Evolutionary conservation across 2,113 vertebrate genomes (phyloP), one percentile per base, ranked within the genome.

Genomic region (Misgurnus mizolepis): DNA sequence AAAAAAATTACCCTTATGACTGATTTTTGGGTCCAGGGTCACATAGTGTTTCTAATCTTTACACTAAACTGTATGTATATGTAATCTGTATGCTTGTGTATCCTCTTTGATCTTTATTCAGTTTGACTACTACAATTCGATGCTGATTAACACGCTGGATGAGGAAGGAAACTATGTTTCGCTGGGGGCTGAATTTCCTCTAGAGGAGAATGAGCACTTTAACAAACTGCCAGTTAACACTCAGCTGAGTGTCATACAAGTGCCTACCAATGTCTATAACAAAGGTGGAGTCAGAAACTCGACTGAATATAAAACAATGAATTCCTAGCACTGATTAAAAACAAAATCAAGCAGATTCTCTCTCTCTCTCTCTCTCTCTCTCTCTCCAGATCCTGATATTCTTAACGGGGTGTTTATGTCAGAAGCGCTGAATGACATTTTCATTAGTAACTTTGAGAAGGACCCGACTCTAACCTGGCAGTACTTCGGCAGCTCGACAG

Each of bases 401-500:
- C 85, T 98, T 58, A 99, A 99, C 1, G 97, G 96, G 0, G 95
- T 93, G 67, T 98, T 95, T 80, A 97, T 98, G 97, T 98, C 97
- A 1, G 97, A 99, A 90, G 95, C 95, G 45, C 88, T 99, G 85
- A 97, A 99, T 60, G 89, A 95, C 0, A 79, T 99, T 66, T 99
- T 99, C 72, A 92, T 96, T 66, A 94, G 96, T 49, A 99, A 99
- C 89, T 99, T 97, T 49, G 92, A 93, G 86, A 94, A 94, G 86
- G 97, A 99, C 82, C 95, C 97, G 0, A 98, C 97, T 0, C 89
- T 99, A 77, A 98, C 95, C 40, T 99, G 97, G 97, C 97, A 99
- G 79, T 99, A 98, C 87, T 99, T 98, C 49, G 97, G 97, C 86
- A 98, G 97, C 18, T 90, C 96, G n/a, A 91, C 96, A 0, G 97